Percentiles rank a stretch among this genome's conserved stretches.
phyloP scores from a whole-genome alignment of 2,888 invertebrate species.

The Ichneumoninae sp. region DNA sequence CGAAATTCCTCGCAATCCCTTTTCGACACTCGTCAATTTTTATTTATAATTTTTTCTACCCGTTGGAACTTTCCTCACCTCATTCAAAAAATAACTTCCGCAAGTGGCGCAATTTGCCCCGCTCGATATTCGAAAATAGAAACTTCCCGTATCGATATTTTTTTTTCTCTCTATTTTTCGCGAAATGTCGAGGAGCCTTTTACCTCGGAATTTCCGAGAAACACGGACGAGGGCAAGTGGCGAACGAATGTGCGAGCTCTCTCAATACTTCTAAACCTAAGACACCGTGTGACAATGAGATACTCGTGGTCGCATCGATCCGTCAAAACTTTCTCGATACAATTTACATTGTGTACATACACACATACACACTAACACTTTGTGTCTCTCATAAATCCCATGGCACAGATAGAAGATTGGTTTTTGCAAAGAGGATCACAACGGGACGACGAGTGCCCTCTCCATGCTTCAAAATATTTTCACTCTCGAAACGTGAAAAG shows the following conservation, averaged over 20 bases:
- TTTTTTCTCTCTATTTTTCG: neutral
- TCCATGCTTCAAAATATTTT: slow-evolving; percentile 27
- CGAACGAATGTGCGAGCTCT: slow-evolving; percentile 45
- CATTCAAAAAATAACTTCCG: slow-evolving; percentile 8
- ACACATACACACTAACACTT: slow-evolving; percentile 18
- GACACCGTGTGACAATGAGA: slow-evolving; percentile 36
- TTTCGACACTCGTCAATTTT: slow-evolving; percentile 51
- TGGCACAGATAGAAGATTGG: slow-evolving; percentile 12
- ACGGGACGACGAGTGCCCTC: slow-evolving; percentile 15
- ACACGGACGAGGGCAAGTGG: slow-evolving; percentile 27
- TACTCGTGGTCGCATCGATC: slow-evolving; percentile 50
- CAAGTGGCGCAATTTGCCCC: neutral
- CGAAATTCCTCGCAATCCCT: slow-evolving; percentile 16
- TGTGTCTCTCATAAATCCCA: slow-evolving; percentile 7
- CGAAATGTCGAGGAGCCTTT: slow-evolving; percentile 1
- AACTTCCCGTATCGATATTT: neutral
- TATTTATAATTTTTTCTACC: slow-evolving; percentile 21
- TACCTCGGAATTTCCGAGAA: neutral
- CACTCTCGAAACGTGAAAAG: slow-evolving; percentile 13
- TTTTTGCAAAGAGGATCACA: slow-evolving; percentile 16
- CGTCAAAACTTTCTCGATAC: slow-evolving; percentile 42
- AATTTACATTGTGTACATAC: slow-evolving; percentile 39
- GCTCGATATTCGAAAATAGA: neutral
- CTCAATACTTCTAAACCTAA: slow-evolving; percentile 26
- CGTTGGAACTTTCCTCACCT: neutral